Conservation (phyloP, 2,113 vertebrate genomes). For the Prinia subflava region DNA sequence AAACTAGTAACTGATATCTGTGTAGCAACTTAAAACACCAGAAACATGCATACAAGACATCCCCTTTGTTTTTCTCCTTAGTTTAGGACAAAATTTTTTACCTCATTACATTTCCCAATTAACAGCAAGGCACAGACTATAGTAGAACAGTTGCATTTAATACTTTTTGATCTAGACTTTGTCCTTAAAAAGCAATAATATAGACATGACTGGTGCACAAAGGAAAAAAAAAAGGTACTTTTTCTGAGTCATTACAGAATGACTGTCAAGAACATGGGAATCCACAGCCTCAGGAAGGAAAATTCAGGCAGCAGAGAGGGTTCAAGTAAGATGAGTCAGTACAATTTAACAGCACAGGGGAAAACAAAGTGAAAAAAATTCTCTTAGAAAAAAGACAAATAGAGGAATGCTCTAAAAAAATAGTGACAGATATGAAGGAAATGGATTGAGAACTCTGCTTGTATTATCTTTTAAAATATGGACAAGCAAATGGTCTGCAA, state of each 20-base stretch:
- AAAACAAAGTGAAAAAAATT: neutral
- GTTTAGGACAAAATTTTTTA: neutral
- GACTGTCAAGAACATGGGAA: neutral
- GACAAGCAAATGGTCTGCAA: neutral
- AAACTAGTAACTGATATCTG: neutral
- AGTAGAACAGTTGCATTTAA: neutral
- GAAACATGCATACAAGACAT: neutral
- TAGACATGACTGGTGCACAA: neutral
- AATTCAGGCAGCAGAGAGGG: neutral
- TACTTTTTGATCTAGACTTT: neutral
- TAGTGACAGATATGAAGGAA: neutral
- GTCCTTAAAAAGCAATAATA: neutral
- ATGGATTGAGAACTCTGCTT: neutral
- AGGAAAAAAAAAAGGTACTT: neutral
- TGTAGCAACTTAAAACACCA: neutral
- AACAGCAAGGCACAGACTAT: neutral
- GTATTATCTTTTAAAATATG: neutral
- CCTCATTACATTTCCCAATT: neutral
- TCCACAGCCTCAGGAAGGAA: neutral
- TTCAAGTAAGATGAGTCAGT: neutral
- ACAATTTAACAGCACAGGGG: neutral
- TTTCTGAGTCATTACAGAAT: conserved; percentile 22
- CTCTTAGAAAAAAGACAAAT: neutral
- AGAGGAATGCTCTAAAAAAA: neutral
- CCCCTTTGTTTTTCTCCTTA: neutral